Evolutionary conservation across 2,113 vertebrate genomes (phyloP), one percentile per base, ranked within the genome.

Genomic region (Macrotus californicus): DNA sequence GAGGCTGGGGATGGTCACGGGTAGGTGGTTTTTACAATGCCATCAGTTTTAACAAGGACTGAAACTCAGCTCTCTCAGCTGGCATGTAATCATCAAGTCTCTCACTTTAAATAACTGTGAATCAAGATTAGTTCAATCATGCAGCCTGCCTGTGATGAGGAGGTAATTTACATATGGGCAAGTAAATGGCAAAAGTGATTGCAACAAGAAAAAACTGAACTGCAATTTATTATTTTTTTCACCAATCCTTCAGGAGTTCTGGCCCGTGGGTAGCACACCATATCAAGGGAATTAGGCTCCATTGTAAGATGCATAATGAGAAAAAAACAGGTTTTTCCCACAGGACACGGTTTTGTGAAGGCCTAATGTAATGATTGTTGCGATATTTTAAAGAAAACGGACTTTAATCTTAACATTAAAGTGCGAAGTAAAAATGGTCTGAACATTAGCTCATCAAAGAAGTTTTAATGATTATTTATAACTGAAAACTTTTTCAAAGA

Each of bases 161-260:
- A 80, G 22, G 36, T 87, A 82, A 96, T 97, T 96, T 92, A 89
- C 56, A 66, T 88, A 82, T 89, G 56, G 96, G 67, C 54, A 97
- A 95, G 48, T 26, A 93, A 93, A 85, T 86, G 91, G 52, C 61
- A 97, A 94, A 90, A 41, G 46, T 86, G 36, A 14, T 91, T 97
- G 73, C 90, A 75, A 94, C 41, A 59, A 43, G 31, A 66, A 41
- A 96, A 96, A 93, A 89, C 64, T 70, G 26, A 88, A 1, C 77
- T 16, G 70, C 10, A 72, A 36, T 95, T 89, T 93, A n/a, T 61
- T 36, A 3, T 81, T 90, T 82, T 31, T 96, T 79, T 84, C 88
- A 29, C 48, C 79, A 22, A 22, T 36, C 73, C 66, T 56, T 87
- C 0, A 92, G 88, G 16, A 56, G 34, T 43, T 96, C n/a, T 97